These are phyloP conservation scores for Allenopithecus nigroviridis DNA, from an alignment of 2,797 vertebrate species.

Conservation along the genomic window DNA sequence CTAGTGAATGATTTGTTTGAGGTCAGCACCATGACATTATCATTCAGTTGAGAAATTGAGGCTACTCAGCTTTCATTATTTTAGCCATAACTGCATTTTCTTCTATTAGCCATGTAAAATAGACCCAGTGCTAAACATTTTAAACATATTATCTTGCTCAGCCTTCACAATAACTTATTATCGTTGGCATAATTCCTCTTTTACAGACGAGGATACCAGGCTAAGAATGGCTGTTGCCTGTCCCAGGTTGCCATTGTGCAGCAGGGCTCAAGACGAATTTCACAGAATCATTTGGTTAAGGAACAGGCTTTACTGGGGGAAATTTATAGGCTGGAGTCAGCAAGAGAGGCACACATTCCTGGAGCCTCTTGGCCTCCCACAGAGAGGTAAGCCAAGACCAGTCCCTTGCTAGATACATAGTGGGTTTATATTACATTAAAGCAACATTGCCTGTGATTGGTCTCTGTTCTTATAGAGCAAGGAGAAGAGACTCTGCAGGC, in stretches of 20 bases:
- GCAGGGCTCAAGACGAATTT: neutral
- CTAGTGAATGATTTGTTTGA: neutral
- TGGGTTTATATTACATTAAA: neutral
- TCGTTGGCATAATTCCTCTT: neutral
- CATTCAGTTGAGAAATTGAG: neutral
- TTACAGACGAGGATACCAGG: neutral
- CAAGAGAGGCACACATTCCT: neutral
- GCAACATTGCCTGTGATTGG: neutral
- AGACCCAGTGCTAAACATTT: neutral
- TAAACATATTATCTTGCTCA: neutral
- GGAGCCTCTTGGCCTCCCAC: neutral
- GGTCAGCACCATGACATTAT: neutral
- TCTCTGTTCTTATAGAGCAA: neutral
- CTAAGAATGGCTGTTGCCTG: neutral
- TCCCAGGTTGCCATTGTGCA: neutral
- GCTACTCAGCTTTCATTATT: slow-evolving; percentile 31
- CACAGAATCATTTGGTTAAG: neutral
- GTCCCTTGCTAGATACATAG: neutral
- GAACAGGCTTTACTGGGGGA: neutral
- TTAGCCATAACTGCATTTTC: neutral
- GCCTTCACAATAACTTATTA: neutral
- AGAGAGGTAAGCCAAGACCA: neutral
- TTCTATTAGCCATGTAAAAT: neutral
- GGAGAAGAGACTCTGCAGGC: neutral
- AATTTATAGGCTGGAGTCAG: neutral